Base-by-base conservation (phyloP, 2,888 invertebrate species). In the Drosophila nigritarsus region DNA sequence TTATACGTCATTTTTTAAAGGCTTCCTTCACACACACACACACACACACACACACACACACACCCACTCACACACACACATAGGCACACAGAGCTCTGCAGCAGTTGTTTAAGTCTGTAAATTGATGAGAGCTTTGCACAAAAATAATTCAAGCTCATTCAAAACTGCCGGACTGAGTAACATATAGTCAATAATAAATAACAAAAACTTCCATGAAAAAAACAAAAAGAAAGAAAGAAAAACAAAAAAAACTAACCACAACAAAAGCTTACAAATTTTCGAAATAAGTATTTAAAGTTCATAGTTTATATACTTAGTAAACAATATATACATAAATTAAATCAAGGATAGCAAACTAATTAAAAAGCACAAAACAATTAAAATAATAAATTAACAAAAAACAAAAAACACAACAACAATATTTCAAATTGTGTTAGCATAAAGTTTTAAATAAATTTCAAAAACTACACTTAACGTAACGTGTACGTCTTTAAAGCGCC, bases 141-240 rank as follows among this genome's bases (percentile, higher is more conserved):
- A 36, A 56, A 40, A 42, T 27, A 38, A 54, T 34, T 38, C 42
- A 65, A 73, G 73, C 72, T 72, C 73, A 29, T 61, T 74, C 40
- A 79, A 79, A 69, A 77, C 78, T 80, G 78, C 78, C 74, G 58
- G 66, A 78, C 77, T 73, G 82, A 82, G 74, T 68, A 68, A 73
- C 70, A 69, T 73, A 75, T 73, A 75, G 75, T 83, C 76, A 78
- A 80, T 63, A 60, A 65, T 34, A 20, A 49, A 62, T 20, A 29
- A 30, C 8, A 51, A 65, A 40, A 68, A 76, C 63, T 55, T 72
- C 73, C 65, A 73, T 65, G n/a, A 48, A 36, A 34, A 24, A 56
- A 42, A 3, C 24, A 29, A 29, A 27, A 3, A 27, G 29, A 29
- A 27, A 27, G 34, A 24, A 32, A 32, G 9, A 30, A 9, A 65